phyloP scores from a whole-genome alignment of 2,797 vertebrate species.

The Anabacerthia variegaticeps region DNA sequence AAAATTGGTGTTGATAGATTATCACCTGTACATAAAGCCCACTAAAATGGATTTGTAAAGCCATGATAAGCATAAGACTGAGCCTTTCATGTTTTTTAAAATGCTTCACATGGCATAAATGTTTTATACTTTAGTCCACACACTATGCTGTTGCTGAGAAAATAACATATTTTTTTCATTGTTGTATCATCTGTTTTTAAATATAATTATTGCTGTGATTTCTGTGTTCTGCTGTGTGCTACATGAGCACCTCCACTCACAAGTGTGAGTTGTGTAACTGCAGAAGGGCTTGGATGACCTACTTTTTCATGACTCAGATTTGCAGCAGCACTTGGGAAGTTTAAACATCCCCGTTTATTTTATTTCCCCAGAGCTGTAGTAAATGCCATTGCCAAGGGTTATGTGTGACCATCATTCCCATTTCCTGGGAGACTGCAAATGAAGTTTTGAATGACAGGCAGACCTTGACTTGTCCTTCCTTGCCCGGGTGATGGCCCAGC shows the following conservation, averaged over 20 bases:
- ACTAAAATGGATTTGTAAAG: not conserved
- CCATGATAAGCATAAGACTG: not conserved
- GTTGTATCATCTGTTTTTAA: not conserved
- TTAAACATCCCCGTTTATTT: not conserved
- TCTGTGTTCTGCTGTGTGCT: not conserved
- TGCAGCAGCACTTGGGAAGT: not conserved
- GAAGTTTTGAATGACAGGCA: not conserved
- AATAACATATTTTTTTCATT: not conserved
- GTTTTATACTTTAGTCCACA: not conserved
- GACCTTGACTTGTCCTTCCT: not conserved
- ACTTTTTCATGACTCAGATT: not conserved
- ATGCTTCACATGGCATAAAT: not conserved
- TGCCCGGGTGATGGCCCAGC: not conserved
- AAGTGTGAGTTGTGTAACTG: not conserved
- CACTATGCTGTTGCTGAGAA: not conserved
- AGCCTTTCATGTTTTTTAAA: not conserved
- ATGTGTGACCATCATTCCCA: not conserved
- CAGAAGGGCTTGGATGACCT: not conserved
- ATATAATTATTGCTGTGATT: not conserved
- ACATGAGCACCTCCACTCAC: not conserved
- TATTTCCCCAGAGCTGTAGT: not conserved
- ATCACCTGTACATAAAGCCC: not conserved
- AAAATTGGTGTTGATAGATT: not conserved
- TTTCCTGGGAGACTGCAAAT: not conserved
- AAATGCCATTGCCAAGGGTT: not conserved